These are phyloP conservation scores for Gymnoscelis rufifasciata DNA, from an alignment of 2,888 invertebrate genomes.

Conservation along the genomic window DNA sequence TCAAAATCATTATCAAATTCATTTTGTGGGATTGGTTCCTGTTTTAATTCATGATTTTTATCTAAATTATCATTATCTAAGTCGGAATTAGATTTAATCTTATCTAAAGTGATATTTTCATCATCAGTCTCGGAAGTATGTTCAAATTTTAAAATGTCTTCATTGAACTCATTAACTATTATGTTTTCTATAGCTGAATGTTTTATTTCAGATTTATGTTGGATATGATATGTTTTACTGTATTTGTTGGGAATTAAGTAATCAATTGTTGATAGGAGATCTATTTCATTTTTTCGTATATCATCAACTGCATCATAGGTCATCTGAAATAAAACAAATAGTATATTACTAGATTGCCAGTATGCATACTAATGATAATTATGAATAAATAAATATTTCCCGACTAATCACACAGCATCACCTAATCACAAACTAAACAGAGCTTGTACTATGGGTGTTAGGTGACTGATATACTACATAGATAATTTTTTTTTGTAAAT, in stretches of 20 bases:
- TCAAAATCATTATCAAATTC: constrained; percentile 7
- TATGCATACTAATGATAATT: no score
- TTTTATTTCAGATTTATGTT: constrained; percentile 16
- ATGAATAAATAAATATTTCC: no score
- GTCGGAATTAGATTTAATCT: neutral
- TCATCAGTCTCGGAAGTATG: constrained; percentile 22
- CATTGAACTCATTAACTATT: constrained; percentile 1
- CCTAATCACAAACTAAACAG: no score
- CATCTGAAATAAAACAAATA: constrained; percentile 32
- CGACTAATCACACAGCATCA: no score
- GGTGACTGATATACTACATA: no score
- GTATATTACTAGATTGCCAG: neutral
- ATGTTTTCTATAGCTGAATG: constrained; percentile 25
- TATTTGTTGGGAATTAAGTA: constrained; percentile 31
- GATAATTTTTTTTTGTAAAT: no score
- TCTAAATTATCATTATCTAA: neutral
- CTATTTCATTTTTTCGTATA: constrained; percentile 36
- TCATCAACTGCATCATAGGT: constrained; percentile 51
- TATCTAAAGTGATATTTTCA: constrained; percentile 15
- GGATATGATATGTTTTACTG: constrained; percentile 36
- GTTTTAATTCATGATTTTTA: neutral
- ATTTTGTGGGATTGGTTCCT: neutral
- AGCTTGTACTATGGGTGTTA: no score
- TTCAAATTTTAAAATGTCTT: constrained; percentile 11
- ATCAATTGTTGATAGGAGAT: constrained; percentile 41